Base-by-base conservation (phyloP, 2,888 invertebrate genomes). In the Mellilla xanthometata region DNA sequence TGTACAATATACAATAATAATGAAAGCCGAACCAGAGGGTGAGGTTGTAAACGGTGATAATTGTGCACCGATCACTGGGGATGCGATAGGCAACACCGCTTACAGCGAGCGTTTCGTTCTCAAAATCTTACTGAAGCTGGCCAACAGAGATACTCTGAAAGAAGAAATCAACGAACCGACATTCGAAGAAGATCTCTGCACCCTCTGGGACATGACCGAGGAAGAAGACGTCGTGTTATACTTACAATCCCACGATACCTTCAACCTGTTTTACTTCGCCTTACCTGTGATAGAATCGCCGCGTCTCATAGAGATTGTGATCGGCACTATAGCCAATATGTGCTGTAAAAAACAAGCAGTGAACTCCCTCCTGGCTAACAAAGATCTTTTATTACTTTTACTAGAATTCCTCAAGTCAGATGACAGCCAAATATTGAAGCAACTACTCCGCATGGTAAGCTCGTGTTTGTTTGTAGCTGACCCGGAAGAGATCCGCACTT, bases 301-400 rank as follows among this genome's bases (percentile, higher is more conserved):
- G 6, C 90, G 96, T 55, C 83, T 95, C 23, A 91, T 92, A 34
- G 97, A 97, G 89, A 95, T 97, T 56, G 84, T 96, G 24, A 84
- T 97, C 9, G 97, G 97, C 3, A 95, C 96, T 40, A 87, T 96
- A 46, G 95, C 94, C 1, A 97, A 97, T 76, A 93, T 97, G 92
- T 94, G 94, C 51, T 94, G 94, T 61, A 91, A 93, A 47, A 86
- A 91, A 44, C 90, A 91, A 49, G 91, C 93, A 2, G 91, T 94
- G 10, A 77, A 87, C 38, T 81, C 83, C 12, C 79, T 94, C 8
- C 86, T 93, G 15, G 77, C 85, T 11, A 90, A 92, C 59, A 83
- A 92, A 8, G 85, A 91, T 15, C 84, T 94, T 15, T 73, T 94
- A 50, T 77, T 83, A 32, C 77, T 90, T 36, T 72, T 94, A 34